Evolutionary conservation across 2,888 invertebrate species (phyloP).

Genomic region (Lasioglossum oenotherae): DNA sequence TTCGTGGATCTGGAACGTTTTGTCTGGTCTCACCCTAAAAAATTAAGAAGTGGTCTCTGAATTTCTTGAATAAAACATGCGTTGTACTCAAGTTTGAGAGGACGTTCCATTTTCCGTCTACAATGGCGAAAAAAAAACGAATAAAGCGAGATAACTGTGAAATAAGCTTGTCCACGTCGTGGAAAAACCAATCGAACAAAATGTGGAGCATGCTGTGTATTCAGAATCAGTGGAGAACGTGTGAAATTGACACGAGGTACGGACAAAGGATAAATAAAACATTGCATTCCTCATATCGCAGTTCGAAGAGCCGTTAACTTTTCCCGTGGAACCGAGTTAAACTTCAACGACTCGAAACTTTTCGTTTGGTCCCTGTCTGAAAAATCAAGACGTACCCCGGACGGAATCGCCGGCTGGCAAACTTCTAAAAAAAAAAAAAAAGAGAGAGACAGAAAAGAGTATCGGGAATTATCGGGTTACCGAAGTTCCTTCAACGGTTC

Average conservation of each 20-base stretch:
- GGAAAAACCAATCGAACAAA: neutral
- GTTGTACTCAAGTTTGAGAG: neutral
- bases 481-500: neutral
- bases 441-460: neutral
- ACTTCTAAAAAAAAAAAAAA: neutral
- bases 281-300: neutral
- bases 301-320: neutral
- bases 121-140: too few relatives aligned
- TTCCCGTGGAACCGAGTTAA: neutral
- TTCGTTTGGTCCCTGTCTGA: neutral
- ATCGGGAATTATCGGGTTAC: constrained; percentile 5
- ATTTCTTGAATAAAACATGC: neutral
- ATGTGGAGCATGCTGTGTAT: neutral
- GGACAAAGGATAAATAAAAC: neutral
- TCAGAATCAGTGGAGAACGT: neutral
- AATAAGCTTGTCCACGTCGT: neutral
- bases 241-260: neutral
- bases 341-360: neutral
- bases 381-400: constrained; percentile 1
- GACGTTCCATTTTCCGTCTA: too few relatives aligned
- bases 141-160: too few relatives aligned
- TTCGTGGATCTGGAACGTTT: neutral
- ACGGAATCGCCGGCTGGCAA: neutral
- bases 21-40: neutral
- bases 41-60: neutral